Evolutionary conservation across 2,797 vertebrate genomes (phyloP), one percentile per base, ranked within the genome.

Genomic region (Siniperca obscura): DNA sequence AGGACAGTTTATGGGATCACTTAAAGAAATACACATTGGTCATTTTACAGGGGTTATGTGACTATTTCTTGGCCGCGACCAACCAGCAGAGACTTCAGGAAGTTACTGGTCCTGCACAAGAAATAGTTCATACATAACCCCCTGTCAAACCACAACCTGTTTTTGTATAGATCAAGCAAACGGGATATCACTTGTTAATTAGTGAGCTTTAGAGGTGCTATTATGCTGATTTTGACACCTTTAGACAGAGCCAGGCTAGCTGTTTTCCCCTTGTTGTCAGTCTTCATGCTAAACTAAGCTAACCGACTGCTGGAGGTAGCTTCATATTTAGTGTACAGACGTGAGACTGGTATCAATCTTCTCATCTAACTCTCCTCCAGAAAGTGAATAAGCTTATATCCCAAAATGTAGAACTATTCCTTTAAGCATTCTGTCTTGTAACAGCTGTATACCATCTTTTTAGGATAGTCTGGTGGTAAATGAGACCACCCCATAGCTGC

Each of bases 401-500:
- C 3, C 30, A 46, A 64, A 61, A 4, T 27, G 59, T 68, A 16
- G n/a, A 75, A 55, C 16, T 56, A 1, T 25, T 65, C 36, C 42
- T 81, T 60, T 56, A 61, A 48, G 25, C 21, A n/a, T 30, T 61
- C 48, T 60, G 7, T 36, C 52, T 61, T 68, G 16, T 42, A 52
- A 82, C 77, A 81, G 79, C 79, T 87, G 74, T 55, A 48, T 25
- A 38, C 60, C 27, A 19, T 82, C 78, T 76, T 62, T 76, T 25
- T 8, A 69, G 44, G 46, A 61, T 25, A 16, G 52, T 50, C 30
- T 66, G 40, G 8, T 69, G 64, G 22, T 42, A 70, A 80, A 83
- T 68, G 62, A 74, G 78, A 82, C 62, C 69, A 14, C 42, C 76
- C 72, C 27, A 59, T 17, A 55, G 59, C 76, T 80, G 74, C 21